Evolutionary conservation across 2,888 invertebrate species (phyloP).

Genomic region (Trachelus troglodyta): DNA sequence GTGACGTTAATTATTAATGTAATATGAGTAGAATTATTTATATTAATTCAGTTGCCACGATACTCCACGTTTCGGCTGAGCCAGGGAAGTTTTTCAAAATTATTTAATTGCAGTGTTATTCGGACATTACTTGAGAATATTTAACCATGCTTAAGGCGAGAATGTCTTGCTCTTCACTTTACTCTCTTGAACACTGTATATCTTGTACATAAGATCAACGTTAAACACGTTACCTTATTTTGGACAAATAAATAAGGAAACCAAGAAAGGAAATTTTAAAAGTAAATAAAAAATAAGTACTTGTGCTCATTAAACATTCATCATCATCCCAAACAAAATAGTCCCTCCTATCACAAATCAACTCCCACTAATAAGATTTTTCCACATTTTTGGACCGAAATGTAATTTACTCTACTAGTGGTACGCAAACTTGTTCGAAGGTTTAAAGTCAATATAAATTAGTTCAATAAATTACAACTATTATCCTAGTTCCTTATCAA

Average conservation of each 20-base stretch:
- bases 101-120: background rate
- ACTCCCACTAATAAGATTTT: background rate
- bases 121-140: background rate
- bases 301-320: background rate
- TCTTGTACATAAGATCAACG: background rate
- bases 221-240: background rate
- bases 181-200: background rate
- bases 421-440: background rate
- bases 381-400: background rate
- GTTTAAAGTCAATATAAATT: background rate
- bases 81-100: background rate
- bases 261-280: background rate
- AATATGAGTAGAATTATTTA: background rate
- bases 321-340: background rate
- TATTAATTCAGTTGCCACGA: background rate
- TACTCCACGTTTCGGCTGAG: background rate
- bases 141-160: background rate
- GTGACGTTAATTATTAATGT: background rate
- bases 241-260: background rate
- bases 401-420: background rate
- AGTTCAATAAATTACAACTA: background rate
- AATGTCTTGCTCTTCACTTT: too few relatives aligned
- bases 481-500: background rate
- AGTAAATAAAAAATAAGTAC: background rate
- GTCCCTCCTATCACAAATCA: background rate